Evolutionary conservation across 2,113 vertebrate species (phyloP), one percentile per base, ranked within the genome.

Genomic region (Melanotaenia duboulayi): DNA sequence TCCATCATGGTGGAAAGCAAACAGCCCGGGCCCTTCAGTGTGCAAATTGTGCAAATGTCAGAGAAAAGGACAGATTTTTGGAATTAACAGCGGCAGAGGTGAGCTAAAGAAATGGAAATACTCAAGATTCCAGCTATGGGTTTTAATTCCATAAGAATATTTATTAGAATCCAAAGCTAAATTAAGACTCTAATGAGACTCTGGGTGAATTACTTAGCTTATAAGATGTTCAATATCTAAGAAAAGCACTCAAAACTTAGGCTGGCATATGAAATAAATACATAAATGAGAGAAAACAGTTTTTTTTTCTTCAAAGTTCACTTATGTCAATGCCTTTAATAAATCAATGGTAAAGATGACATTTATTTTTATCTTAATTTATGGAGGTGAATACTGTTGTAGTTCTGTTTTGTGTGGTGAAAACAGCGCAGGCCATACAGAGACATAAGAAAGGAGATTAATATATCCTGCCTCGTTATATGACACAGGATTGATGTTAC

Each of bases 41-140:
- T 87, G n/a, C n/a, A n/a, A n/a, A n/a, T 81, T 81, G 78, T 68
- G 83, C 84, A 89, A 89, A 90, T 89, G 88, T 90, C 90, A 91
- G 76, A 75, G 83, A 57, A 87, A 87, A 86, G 82, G 84, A 89
- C 83, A 76, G 74, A 71, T 81, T 63, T 78, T 1, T 24, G 74
- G 73, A 91, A 88, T 80, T 74, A 84, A 74, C 74, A 51, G 32
- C 79, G 60, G 62, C 62, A 71, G 57, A 76, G 73, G 64, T 51
- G 55, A 52, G 8, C 54, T 42, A 62, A 54, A 71, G 55, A 73
- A 71, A 74, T 65, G 22, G 71, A 60, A 68, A 67, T 35, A 60
- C 14, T 64, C 0, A 4, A 1, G 52, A n/a, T 61, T 66, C 68
- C 64, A 59, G 65, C 66, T 35, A 32, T 12, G 4, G 57, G 80